Base-by-base conservation (phyloP, 2,113 vertebrate species). In the Mastomys natalensis region DNA sequence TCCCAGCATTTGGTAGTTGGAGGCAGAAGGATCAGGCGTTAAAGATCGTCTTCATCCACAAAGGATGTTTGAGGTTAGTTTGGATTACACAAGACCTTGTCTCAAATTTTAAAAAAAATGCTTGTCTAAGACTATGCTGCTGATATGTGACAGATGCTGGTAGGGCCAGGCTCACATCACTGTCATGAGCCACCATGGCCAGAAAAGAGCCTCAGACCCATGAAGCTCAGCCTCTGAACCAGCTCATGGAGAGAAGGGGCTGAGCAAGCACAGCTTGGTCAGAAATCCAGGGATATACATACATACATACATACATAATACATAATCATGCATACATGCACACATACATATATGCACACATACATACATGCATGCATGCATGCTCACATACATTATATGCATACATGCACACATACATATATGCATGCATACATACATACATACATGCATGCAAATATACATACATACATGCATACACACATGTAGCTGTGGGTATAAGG, bases 241-340 rank as follows among this genome's bases (percentile, higher is more conserved):
- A 73, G 51, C 9, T 43, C 19, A 3, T 70, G 43, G n/a, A 70
- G 48, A 48, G 17, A 0, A 21, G 21, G 2, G 16, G 55, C 12
- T 31, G 43, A 86, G 29, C 37, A 1, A 15, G 31, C 0, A 0
- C 1, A 29, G 12, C 37, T 12, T 4, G 3, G 13, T 5, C 6
- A 26, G 70, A 22, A 45, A 5, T 0, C 0, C 24, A 40, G 2
- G 37, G 8, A 1, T 43, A 34, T 77, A 40, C 3, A 2, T 5
- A 22, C 22, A 24, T 62, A 62, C 21, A 62, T 21, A 60, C 21
- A 60, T 5, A 60, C 21, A 60, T 5, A 60, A 55, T 0, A 55
- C 55, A 55, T 6, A 60, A 1, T 31, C 64, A 66, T 13, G 1
- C 58, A 64, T 11, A 9, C 58, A 64, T 29, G 9, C 9, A 9